Evolutionary conservation across 2,797 vertebrate species (phyloP), one percentile per base, ranked within the genome.

Genomic region (Pangasius macronema): DNA sequence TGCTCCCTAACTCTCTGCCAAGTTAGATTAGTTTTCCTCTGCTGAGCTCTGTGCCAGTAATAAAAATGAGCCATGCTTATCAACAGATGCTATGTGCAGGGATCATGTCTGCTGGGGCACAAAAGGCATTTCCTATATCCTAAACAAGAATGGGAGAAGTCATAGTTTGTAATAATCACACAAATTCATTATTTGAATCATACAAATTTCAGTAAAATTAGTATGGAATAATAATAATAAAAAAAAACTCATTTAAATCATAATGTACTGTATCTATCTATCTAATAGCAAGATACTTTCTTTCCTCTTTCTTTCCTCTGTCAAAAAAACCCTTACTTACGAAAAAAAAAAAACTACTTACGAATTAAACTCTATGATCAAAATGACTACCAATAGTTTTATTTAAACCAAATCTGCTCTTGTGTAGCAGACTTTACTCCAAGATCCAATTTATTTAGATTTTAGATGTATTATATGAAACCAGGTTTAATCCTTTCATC

Each of bases 81-180:
- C 95, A 97, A 93, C 94, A 97, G 97, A 96, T 94, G 93, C 96
- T 96, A 92, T 95, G 93, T 94, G 94, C 92, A 88, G 92, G 94
- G 95, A 96, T 96, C 92, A 80, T 94, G 91, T 91, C 91, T 96
- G 93, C 93, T 93, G 89, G 91, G 93, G 90, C 91, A 95, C 94
- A 94, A 93, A 83, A 83, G 72, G 18, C 46, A 80, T 88, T 87
- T 90, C 85, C 89, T 55, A 59, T 49, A 80, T 87, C 30, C 87
- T 86, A 76, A 0, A 67, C 30, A 86, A 75, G 84, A 84, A 73
- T 16, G 88, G 67, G 77, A 76, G 46, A 61, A 82, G 67, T 83
- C 65, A 73, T 24, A 55, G 80, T 51, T 53, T 39, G 16, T 75
- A 55, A 80, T 81, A 81, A 65, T 83, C 53, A 24, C 46, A 14